Evolutionary conservation across 2,888 invertebrate species (phyloP).

Genomic region (Plemyria rubiginata): DNA sequence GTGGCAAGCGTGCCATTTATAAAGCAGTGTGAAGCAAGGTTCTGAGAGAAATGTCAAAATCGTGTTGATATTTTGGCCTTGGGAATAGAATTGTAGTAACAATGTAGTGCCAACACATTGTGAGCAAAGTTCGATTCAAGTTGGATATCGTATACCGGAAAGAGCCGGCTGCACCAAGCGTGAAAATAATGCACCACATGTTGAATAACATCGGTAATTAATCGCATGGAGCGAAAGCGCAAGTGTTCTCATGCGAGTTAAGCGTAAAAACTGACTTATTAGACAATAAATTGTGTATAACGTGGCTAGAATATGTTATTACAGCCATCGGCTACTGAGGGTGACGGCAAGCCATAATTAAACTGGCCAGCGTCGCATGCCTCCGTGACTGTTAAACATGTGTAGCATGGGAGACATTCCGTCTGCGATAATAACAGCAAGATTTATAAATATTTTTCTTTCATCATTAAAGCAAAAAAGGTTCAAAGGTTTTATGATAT

Average conservation of each 20-base stretch:
- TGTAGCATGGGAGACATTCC: constrained; percentile 35
- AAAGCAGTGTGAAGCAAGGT: constrained; percentile 67
- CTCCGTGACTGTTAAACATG: constrained; percentile 31
- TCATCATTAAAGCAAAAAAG: too few relatives aligned
- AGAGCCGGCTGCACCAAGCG: constrained; percentile 61
- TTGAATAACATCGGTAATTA: constrained; percentile 77
- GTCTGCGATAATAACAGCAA: constrained; percentile 27
- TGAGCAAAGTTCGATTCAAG: constrained; percentile 19
- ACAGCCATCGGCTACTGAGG: constrained; percentile 36
- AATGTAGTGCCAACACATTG: constrained; percentile 38
- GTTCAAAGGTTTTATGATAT: not conserved
- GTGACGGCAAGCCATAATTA: constrained; percentile 37
- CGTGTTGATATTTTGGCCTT: constrained; percentile 70
- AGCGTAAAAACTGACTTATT: constrained; percentile 62
- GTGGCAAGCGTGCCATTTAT: constrained; percentile 63
- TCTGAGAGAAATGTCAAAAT: constrained; percentile 75
- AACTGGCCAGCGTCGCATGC: constrained; percentile 34
- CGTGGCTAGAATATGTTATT: constrained; percentile 41
- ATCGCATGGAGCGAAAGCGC: constrained; percentile 74
- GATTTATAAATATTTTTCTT: not conserved
- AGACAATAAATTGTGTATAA: constrained; percentile 53
- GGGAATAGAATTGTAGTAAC: constrained; percentile 49
- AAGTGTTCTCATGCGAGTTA: constrained; percentile 75
- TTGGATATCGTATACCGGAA: constrained; percentile 60
- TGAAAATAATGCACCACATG: constrained; percentile 78